phyloP scores from a whole-genome alignment of 2,888 invertebrate species.

The Abrostola tripartita region DNA sequence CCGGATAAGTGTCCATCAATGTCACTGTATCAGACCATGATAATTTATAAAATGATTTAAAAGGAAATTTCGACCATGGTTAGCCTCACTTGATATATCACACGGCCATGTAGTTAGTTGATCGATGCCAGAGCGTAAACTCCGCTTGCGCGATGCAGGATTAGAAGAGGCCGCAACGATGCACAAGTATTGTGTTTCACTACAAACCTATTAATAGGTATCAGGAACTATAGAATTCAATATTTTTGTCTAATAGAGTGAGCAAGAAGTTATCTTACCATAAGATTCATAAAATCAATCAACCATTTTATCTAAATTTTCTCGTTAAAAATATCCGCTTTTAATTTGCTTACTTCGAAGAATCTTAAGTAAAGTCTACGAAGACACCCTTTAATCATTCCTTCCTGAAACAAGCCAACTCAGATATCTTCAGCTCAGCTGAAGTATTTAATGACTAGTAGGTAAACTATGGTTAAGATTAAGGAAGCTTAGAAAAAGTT shows the following conservation, averaged over 20 bases:
- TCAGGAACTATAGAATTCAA: neutral
- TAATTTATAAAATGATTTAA: too few species aligned
- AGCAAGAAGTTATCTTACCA: neutral
- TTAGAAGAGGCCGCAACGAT: neutral
- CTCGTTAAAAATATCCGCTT: neutral
- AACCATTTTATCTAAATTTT: neutral
- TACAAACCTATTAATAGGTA: too few species aligned
- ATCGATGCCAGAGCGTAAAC: neutral
- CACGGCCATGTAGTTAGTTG: too few species aligned
- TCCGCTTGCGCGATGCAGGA: neutral
- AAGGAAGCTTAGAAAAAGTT: constrained; percentile 11
- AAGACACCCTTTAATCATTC: constrained; percentile 14
- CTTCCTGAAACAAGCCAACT: constrained; percentile 11
- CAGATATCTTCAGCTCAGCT: constrained; percentile 25
- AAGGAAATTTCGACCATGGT: too few species aligned
- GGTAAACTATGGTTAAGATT: constrained; percentile 24
- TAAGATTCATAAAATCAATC: neutral
- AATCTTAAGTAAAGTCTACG: constrained; percentile 7
- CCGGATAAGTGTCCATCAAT: too few species aligned
- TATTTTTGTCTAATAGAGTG: too few species aligned
- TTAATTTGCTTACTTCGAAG: neutral
- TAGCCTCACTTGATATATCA: too few species aligned
- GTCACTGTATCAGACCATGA: too few species aligned
- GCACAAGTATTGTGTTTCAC: too few species aligned
- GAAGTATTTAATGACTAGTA: constrained; percentile 37